Conservation (phyloP, 1,140 invertebrate species). For the Drosophila fuyamai region DNA sequence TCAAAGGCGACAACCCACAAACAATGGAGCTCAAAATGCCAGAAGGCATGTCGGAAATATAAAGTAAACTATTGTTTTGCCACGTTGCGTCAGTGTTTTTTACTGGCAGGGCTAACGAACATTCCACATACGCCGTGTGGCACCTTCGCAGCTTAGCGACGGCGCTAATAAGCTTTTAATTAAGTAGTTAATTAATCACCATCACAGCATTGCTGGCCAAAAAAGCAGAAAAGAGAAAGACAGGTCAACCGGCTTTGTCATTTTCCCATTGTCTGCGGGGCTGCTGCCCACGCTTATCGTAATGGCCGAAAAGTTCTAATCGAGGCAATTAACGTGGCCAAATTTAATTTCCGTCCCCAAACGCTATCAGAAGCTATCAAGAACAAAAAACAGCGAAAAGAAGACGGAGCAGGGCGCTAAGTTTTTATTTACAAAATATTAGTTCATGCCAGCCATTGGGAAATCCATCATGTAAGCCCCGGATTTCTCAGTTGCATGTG, state of each 20-base stretch:
- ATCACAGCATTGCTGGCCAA: constrained; percentile 34
- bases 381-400: constrained; percentile 9
- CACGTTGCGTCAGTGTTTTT: constrained; percentile 31
- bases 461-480: constrained; percentile 79
- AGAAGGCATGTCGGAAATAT: constrained; percentile 42
- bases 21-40: constrained; percentile 42
- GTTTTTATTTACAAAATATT: constrained; percentile 80
- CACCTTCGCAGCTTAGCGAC: constrained; percentile 3
- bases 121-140: constrained; percentile 47
- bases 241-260: constrained; percentile 46
- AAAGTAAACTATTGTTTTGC: constrained; percentile 43
- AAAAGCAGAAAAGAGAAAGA: constrained; percentile 5
- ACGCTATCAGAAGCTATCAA: constrained; percentile 61
- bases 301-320: constrained; percentile 80
- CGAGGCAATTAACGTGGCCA: constrained; percentile 79
- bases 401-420: constrained; percentile 22
- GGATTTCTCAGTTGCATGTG: constrained; percentile 49
- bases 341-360: constrained; percentile 79
- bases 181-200: constrained; percentile 79
- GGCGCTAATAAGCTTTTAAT: constrained; percentile 66
- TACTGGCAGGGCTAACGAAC: neutral
- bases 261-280: constrained; percentile 35
- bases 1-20: constrained; percentile 43
- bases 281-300: constrained; percentile 67
- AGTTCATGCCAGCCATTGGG: constrained; percentile 61